Conservation (phyloP, 2,113 vertebrate genomes). For the Pelusios castaneus region DNA sequence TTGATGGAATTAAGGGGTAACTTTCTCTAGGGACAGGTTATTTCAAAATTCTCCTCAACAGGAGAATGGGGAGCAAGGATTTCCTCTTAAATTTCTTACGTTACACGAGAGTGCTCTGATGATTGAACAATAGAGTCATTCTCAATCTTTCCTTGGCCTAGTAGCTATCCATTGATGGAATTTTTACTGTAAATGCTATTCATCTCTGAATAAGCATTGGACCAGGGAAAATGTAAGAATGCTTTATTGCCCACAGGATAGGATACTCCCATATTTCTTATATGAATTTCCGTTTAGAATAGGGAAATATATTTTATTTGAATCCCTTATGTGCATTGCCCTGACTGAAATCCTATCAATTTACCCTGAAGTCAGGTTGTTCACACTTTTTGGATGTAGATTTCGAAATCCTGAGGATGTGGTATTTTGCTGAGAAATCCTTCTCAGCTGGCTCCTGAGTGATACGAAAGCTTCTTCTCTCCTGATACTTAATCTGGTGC, state of each 20-base stretch:
- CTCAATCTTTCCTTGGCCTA: constrained; percentile 33
- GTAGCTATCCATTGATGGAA: no score
- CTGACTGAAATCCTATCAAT: neutral
- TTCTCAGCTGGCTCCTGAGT: neutral
- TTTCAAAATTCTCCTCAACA: neutral
- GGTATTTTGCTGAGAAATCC: neutral
- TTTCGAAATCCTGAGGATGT: neutral
- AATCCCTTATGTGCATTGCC: neutral
- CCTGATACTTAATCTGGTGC: neutral
- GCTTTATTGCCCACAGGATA: no score
- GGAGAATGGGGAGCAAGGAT: no score
- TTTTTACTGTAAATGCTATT: no score
- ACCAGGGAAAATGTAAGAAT: neutral
- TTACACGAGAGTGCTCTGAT: no score
- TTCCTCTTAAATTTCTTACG: no score
- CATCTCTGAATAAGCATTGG: neutral
- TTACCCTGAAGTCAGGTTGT: neutral
- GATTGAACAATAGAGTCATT: neutral
- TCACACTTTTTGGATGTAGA: neutral
- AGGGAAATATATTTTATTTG: constrained; percentile 1
- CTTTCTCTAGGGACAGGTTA: neutral
- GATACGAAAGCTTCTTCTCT: neutral
- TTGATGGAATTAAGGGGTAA: neutral
- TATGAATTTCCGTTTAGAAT: neutral
- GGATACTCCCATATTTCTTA: no score